phyloP scores from a whole-genome alignment of 2,113 vertebrate species.

The Alexandromys fortis region DNA sequence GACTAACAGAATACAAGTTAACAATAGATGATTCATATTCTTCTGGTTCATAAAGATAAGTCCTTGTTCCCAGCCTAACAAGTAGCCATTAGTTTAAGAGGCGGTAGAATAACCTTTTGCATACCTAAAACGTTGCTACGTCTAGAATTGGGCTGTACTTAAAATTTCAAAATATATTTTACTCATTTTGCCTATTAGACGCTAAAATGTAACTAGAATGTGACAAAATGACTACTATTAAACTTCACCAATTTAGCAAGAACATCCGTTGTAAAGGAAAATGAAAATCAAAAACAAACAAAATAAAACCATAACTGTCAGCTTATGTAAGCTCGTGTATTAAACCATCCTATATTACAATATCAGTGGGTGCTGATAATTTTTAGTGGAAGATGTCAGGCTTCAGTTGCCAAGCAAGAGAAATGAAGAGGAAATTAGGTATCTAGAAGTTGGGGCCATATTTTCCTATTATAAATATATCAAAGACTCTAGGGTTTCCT shows the following conservation, averaged over 20 bases:
- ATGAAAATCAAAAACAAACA: constrained; percentile 63
- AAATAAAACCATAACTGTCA: neutral
- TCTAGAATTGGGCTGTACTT: neutral
- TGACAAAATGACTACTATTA: constrained; percentile 20
- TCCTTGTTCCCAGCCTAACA: neutral
- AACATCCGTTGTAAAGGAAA: constrained; percentile 54
- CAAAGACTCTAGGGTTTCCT: constrained; percentile 62
- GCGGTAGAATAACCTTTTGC: constrained; percentile 13
- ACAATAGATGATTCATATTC: neutral
- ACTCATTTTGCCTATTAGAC: constrained; percentile 20
- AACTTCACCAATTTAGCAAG: constrained; percentile 65
- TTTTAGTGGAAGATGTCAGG: constrained; percentile 26
- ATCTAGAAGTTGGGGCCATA: constrained; percentile 5
- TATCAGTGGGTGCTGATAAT: constrained; percentile 36
- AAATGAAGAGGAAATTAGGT: constrained; percentile 73
- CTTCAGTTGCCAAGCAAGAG: constrained; percentile 54
- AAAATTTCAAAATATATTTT: constrained; percentile 18
- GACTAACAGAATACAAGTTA: constrained; percentile 45
- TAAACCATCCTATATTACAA: constrained; percentile 44
- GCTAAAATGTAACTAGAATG: constrained; percentile 46
- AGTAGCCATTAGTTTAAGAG: neutral
- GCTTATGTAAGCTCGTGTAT: constrained; percentile 34
- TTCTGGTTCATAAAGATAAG: constrained; percentile 37
- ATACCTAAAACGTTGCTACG: neutral
- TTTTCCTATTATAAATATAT: constrained; percentile 71